Percentiles rank a stretch among this genome's conserved stretches.
Evolutionary conservation across 1,140 invertebrate species (phyloP).

Genomic region (Campodea augens): DNA sequence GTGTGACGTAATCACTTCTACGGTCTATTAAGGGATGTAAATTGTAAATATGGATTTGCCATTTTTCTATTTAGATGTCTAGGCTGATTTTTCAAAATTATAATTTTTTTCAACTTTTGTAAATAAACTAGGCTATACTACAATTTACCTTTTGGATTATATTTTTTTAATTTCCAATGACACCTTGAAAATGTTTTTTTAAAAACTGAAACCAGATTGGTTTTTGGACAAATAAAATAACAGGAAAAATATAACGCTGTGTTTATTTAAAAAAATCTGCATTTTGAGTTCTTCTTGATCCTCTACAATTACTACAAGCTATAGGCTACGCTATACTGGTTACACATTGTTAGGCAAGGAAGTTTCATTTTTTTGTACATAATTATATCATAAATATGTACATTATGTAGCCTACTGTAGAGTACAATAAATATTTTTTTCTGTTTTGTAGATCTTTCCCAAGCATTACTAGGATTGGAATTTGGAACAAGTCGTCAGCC

Average conservation of each 20-base stretch:
- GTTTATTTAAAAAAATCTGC: too few relatives aligned
- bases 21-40: too few relatives aligned
- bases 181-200: too few relatives aligned
- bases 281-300: too few relatives aligned
- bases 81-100: background rate
- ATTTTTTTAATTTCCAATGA: too few relatives aligned
- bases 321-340: background rate
- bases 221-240: too few relatives aligned
- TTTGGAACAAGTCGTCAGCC: conserved; percentile 61
- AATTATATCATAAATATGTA: background rate
- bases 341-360: background rate
- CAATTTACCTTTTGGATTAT: too few relatives aligned
- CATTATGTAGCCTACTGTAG: background rate
- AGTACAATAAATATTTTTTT: conserved; percentile 1
- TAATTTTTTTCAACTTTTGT: background rate
- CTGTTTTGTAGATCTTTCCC: conserved; percentile 35
- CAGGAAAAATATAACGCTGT: too few relatives aligned
- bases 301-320: too few relatives aligned
- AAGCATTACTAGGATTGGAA: conserved; percentile 63
- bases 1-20: too few relatives aligned
- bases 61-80: background rate
- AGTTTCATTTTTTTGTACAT: conserved; percentile 2
- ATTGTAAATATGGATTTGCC: conserved; percentile 11
- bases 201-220: too few relatives aligned
- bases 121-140: background rate